A percentile compares a stretch with the other conserved stretches of the same genome.
Evolutionary conservation across 2,888 invertebrate genomes (phyloP).

Genomic region (Crocallis elinguaria): DNA sequence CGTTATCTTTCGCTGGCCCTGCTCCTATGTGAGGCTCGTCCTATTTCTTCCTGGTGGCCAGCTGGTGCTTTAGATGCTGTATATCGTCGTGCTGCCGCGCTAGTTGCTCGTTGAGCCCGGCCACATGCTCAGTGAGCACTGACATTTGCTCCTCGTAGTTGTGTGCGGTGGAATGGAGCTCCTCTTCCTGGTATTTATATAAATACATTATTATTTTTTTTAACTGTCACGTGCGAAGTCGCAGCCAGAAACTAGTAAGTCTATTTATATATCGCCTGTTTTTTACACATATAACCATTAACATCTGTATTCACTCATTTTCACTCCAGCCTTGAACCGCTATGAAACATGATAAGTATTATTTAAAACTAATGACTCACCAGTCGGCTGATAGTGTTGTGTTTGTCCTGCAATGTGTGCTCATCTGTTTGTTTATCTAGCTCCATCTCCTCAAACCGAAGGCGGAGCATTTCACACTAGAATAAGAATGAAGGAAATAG

Average conservation of each 20-base stretch:
- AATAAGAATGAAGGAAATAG: conserved; percentile 14
- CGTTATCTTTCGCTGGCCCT: no score
- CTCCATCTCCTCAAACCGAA: conserved; percentile 83
- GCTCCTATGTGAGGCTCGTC: no score
- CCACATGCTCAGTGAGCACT: conserved; percentile 86
- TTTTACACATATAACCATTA: no score
- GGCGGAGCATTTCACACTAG: conserved; percentile 82
- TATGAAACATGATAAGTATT: no score
- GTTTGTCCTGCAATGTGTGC: conserved; percentile 70
- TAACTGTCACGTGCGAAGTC: no score
- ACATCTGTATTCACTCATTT: no score
- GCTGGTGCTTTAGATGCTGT: conserved; percentile 87
- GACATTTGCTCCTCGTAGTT: conserved; percentile 88
- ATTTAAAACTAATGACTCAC: conserved; percentile 51
- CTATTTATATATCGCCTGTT: no score
- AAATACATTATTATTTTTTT: no score
- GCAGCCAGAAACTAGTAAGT: no score
- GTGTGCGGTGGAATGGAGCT: conserved; percentile 85
- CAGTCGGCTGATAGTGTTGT: conserved; percentile 76
- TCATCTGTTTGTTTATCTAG: conserved; percentile 72
- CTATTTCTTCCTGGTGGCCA: conserved; percentile 78
- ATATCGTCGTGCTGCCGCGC: conserved; percentile 92
- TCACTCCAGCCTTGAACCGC: no score
- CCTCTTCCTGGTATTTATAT: no score
- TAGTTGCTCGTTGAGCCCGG: conserved; percentile 91